Base-by-base conservation (phyloP, 2,797 vertebrate genomes). In the Xenopus petersii region DNA sequence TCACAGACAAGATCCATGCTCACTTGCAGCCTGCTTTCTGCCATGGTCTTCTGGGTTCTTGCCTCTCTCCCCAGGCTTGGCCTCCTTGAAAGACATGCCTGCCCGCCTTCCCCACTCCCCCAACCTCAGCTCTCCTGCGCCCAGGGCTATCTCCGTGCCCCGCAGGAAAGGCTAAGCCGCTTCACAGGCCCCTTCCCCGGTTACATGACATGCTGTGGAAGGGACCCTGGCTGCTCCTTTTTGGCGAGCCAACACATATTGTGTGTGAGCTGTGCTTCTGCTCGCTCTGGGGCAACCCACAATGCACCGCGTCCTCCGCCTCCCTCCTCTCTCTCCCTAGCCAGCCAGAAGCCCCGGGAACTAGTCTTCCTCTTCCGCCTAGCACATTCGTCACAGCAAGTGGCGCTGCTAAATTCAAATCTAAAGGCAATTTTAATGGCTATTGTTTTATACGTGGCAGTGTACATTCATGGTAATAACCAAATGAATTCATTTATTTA, bases 201-300 rank as follows among this genome's bases (percentile, higher is more conserved):
- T 89, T 88, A 92, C 93, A 92, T 92, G 93, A 92, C 91, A 91
- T 92, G 90, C 86, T 93, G 82, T 92, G 91, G 90, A 92, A 91
- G 91, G 93, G 92, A 93, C 84, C 85, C 83, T 83, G 84, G 90
- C 93, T 93, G 93, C 90, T 93, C 94, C 89, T 92, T 92, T 94
- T 93, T 91, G 86, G 91, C 92, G 92, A 95, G 94, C 94, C 94
- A 94, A 91, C 94, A 95, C 94, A 97, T 95, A 95, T 95, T 95
- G 93, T 92, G 71, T 65, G 71, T 65, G 71, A 79, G 71, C 76
- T 48, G 91, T 8, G 13, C 91, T 92, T 93, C 92, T 90, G 90
- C 88, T 93, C 89, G 91, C 93, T 92, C 92, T 88, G 91, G 90
- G 93, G 86, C 95, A 94, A 95, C 95, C 97, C 94, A 98, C 96